These are phyloP conservation scores for Caranx melampygus DNA, from an alignment of 2,113 vertebrate species.

Conservation along the genomic window DNA sequence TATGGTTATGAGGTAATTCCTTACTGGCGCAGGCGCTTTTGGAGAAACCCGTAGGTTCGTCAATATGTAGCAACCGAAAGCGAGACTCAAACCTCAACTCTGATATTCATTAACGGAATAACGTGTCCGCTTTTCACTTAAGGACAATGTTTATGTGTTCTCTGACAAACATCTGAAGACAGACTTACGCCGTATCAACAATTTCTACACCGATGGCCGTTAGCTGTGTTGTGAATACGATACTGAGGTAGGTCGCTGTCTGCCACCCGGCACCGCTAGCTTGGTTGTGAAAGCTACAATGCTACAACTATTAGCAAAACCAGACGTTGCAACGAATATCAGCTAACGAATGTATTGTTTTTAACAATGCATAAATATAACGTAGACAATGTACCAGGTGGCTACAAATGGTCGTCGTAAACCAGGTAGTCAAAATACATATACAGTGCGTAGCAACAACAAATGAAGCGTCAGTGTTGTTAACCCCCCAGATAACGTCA, in stretches of 20 bases:
- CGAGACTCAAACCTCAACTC: conserved; percentile 14
- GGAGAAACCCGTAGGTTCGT: conserved; percentile 57
- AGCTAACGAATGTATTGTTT: neutral
- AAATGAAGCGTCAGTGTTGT: neutral
- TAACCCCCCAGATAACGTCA: neutral
- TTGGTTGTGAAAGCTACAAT: neutral
- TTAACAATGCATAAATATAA: neutral
- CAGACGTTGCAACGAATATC: neutral
- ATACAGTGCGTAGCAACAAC: neutral
- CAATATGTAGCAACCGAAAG: conserved; percentile 63
- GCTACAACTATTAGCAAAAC: conserved; percentile 57
- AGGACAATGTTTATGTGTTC: neutral
- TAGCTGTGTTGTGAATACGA: conserved; percentile 49
- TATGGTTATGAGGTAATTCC: conserved; percentile 65
- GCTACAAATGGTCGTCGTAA: neutral
- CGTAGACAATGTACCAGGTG: too few species aligned
- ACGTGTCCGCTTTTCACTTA: neutral
- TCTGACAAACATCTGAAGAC: neutral
- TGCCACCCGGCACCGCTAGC: conserved; percentile 35
- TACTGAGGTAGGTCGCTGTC: conserved; percentile 67
- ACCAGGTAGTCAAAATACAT: neutral
- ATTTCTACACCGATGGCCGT: conserved; percentile 29
- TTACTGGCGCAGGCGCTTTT: conserved; percentile 71
- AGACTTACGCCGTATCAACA: conserved; percentile 1
- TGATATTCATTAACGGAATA: neutral